These are phyloP conservation scores for Steromphala cineraria DNA, from an alignment of 2,888 invertebrate species.

Conservation along the genomic window DNA sequence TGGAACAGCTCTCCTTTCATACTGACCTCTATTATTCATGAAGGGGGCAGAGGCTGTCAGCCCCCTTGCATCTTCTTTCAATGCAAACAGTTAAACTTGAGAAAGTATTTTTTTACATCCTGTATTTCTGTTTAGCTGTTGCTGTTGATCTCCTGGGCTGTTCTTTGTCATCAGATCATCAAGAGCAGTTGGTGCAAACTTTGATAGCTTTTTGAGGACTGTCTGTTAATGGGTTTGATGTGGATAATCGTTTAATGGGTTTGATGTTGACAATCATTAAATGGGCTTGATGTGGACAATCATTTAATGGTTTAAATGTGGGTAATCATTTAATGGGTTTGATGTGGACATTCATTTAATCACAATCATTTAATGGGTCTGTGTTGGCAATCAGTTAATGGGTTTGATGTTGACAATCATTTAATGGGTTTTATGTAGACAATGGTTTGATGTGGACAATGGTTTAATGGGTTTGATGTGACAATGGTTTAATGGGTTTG, in stretches of 20 bases:
- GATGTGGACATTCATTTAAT: neutral
- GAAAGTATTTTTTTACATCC: too few relatives aligned
- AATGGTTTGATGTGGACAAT: neutral
- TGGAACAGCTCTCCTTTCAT: neutral
- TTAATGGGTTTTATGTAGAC: neutral
- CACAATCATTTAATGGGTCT: neutral
- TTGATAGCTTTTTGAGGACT: neutral
- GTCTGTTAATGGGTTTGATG: neutral
- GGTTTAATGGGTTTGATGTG: neutral
- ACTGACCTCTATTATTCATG: constrained; percentile 11
- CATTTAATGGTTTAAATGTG: neutral
- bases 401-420: neutral
- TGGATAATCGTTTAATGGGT: neutral
- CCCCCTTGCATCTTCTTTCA: too few relatives aligned
- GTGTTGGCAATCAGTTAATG: neutral
- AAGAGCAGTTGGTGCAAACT: neutral
- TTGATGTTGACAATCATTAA: neutral
- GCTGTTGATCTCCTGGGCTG: too few relatives aligned
- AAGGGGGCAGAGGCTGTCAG: neutral
- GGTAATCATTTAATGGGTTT: neutral
- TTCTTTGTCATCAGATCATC: too few relatives aligned
- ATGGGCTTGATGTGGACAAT: neutral
- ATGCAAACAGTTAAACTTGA: too few relatives aligned
- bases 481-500: too few relatives aligned
- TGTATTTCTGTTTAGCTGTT: too few relatives aligned